A percentile compares a stretch with the other conserved stretches of the same genome.
These are phyloP conservation scores for Potamilus streckersoni DNA, from an alignment of 1,140 invertebrate genomes.

Conservation along the genomic window DNA sequence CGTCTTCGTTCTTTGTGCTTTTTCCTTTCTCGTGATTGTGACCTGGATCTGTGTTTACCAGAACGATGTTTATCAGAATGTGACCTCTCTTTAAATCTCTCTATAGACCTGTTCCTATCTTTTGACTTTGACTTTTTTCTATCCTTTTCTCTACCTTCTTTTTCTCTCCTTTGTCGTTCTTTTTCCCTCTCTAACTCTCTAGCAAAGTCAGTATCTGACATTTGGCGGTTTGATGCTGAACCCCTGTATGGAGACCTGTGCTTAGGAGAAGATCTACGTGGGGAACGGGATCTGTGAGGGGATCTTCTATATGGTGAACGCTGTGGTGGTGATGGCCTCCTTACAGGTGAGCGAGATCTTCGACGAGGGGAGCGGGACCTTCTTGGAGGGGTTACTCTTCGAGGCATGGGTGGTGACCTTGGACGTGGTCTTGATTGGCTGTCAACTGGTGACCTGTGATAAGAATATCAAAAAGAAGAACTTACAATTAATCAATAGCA, in stretches of 20 bases:
- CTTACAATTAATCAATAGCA: slow-evolving; percentile 10
- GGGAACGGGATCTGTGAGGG: slow-evolving; percentile 26
- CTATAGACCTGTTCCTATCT: slow-evolving; percentile 22
- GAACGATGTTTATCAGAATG: slow-evolving; percentile 10
- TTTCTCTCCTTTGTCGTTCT: slow-evolving; percentile 51
- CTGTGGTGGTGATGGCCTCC: slow-evolving; percentile 11
- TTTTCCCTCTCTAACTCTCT: slow-evolving; percentile 54
- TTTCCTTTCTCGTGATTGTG: slow-evolving; percentile 17
- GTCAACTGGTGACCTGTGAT: slow-evolving; percentile 2
- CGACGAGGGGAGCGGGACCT: neutral
- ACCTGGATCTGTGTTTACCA: slow-evolving; percentile 15
- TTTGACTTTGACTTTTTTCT: slow-evolving; percentile 28
- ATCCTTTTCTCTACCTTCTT: slow-evolving; percentile 25
- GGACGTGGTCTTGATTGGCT: neutral
- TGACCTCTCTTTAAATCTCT: slow-evolving; percentile 19
- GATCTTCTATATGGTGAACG: slow-evolving; percentile 30
- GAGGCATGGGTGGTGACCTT: neutral
- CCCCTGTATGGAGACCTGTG: slow-evolving; percentile 5
- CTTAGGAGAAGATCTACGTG: slow-evolving; percentile 7
- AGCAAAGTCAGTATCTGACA: slow-evolving; percentile 46
- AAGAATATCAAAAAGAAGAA: slow-evolving; percentile 15
- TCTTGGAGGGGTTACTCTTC: neutral
- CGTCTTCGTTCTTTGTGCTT: slow-evolving; percentile 15
- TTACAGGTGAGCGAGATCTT: neutral
- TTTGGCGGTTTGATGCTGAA: neutral